phyloP scores from a whole-genome alignment of 37 sponge, comb jelly and placozoan genomes.

The Axinella damicornis region DNA sequence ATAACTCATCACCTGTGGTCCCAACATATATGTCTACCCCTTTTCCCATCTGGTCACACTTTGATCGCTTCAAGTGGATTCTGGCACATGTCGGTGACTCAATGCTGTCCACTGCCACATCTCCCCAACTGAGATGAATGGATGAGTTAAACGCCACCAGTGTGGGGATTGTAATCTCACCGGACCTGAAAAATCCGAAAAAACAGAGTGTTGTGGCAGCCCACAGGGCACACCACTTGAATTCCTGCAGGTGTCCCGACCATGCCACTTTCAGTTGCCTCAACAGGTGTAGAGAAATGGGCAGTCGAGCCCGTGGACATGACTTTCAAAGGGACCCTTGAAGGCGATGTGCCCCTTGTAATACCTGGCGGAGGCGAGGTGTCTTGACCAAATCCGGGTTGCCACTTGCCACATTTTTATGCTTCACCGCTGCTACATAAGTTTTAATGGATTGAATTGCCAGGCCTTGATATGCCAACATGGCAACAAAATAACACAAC shows the following conservation, averaged over 20 bases:
- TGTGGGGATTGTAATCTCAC: slow-evolving; percentile 20
- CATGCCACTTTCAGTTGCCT: no score
- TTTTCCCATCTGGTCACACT: slow-evolving; percentile 52
- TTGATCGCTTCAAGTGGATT: slow-evolving; percentile 40
- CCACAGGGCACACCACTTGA: slow-evolving; percentile 3
- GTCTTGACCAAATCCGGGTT: no score
- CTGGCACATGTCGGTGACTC: not conserved
- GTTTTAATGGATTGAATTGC: slow-evolving; percentile 51
- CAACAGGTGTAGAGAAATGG: no score
- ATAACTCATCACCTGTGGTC: slow-evolving; percentile 10
- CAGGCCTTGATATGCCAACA: slow-evolving; percentile 29
- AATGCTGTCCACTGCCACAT: slow-evolving; percentile 18
- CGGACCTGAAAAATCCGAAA: slow-evolving; percentile 53
- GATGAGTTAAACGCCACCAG: not conserved
- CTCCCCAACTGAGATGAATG: not conserved
- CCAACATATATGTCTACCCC: slow-evolving; percentile 35
- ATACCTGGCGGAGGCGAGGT: no score
- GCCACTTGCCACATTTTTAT: slow-evolving; percentile 17
- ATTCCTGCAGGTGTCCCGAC: no score
- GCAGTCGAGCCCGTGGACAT: no score
- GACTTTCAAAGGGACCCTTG: no score
- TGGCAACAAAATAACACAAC: slow-evolving; percentile 37
- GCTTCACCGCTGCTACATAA: slow-evolving; percentile 58
- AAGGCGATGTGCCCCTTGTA: no score
- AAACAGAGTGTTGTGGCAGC: slow-evolving; percentile 30